Evolutionary conservation across 2,113 vertebrate species (phyloP).

Genomic region (Haemorhous mexicanus): DNA sequence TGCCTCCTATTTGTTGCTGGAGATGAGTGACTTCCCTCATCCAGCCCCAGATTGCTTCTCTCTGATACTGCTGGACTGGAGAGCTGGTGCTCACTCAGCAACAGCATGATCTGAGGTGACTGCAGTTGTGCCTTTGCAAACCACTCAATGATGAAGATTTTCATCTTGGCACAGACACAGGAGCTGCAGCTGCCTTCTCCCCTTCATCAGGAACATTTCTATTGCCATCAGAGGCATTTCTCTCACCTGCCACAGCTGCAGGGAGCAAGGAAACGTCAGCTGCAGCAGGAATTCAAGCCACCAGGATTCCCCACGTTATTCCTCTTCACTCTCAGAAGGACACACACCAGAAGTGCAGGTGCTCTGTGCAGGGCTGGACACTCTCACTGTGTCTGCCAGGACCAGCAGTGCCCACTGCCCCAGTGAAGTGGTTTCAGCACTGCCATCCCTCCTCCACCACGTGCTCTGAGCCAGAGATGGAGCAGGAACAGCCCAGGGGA

Average conservation of each 20-base stretch:
- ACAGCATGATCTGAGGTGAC: background rate
- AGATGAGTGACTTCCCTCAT: fast-evolving
- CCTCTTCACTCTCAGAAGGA: background rate
- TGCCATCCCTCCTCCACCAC: fast-evolving
- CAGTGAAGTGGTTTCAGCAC: background rate
- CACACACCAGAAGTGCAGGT: background rate
- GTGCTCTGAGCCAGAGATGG: fast-evolving
- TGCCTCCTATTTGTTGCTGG: background rate
- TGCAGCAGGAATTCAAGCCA: background rate
- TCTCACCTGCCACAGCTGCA: background rate
- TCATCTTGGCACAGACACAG: background rate
- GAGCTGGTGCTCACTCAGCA: background rate
- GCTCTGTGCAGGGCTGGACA: background rate
- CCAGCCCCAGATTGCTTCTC: background rate
- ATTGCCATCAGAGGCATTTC: background rate
- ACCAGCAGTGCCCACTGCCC: fast-evolving
- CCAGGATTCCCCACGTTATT: background rate
- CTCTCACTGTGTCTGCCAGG: background rate
- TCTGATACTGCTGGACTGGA: background rate
- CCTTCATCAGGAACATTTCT: background rate
- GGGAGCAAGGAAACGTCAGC: background rate
- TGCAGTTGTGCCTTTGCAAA: background rate
- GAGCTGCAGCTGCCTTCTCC: background rate
- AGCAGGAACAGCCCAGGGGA: background rate
- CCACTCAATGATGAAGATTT: background rate